Conservation (phyloP, 2,113 vertebrate species). For the Bambusicola thoracicus region DNA sequence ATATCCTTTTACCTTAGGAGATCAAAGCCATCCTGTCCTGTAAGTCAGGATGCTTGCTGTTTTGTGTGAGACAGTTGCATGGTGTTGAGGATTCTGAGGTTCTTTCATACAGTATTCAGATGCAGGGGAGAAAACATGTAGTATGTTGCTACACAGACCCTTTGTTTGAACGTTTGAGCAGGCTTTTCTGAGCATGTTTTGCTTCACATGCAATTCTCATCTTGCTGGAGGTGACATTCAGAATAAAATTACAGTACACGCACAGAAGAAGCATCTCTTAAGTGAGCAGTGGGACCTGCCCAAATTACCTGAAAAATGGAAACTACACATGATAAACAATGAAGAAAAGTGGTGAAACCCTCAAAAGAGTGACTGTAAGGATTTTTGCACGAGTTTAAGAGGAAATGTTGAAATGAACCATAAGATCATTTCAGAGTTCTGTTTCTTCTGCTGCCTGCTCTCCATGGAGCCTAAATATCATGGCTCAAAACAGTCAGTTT, state of each 20-base stretch:
- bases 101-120: background rate
- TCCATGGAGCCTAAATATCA: background rate
- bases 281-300: background rate
- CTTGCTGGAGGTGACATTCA: constrained; percentile 19
- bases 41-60: background rate
- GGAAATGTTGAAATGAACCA: background rate
- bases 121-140: background rate
- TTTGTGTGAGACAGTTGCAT: background rate
- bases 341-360: background rate
- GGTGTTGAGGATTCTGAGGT: background rate
- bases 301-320: background rate
- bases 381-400: background rate
- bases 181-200: background rate
- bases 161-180: background rate
- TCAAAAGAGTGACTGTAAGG: background rate
- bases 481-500: background rate
- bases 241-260: constrained; percentile 15
- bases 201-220: background rate
- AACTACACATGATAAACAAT: background rate
- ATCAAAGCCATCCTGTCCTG: background rate
- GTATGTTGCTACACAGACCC: background rate
- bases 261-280: background rate
- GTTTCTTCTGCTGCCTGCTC: background rate
- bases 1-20: background rate
- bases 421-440: background rate